A percentile compares a stretch with the other conserved stretches of the same genome.
Evolutionary conservation across 2,888 invertebrate species (phyloP).

Genomic region (Neoitamus cyanurus): DNA sequence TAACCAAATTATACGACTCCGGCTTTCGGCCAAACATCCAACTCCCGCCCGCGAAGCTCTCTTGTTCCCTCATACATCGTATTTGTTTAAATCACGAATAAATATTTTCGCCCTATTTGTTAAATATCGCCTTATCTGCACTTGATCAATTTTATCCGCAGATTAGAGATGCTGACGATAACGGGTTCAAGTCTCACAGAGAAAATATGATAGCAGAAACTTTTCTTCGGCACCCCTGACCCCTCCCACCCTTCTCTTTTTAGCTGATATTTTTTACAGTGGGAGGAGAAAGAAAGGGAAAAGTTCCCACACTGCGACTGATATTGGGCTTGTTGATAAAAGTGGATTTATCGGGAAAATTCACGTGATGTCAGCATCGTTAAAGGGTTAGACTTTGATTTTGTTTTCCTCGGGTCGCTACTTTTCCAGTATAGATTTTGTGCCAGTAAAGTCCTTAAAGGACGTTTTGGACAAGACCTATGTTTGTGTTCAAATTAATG

Average conservation of each 20-base stretch:
- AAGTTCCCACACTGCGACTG: not conserved
- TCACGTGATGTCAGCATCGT: conserved; percentile 5
- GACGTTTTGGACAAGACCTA: not conserved
- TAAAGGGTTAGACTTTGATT: conserved; percentile 5
- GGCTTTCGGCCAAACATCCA: not conserved
- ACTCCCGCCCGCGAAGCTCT: not conserved
- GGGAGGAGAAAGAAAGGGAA: not conserved
- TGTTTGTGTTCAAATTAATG: not conserved
- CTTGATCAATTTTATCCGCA: not conserved
- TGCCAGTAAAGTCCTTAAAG: not conserved
- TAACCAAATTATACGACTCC: not conserved
- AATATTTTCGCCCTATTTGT: not conserved
- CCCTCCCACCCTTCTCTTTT: not conserved
- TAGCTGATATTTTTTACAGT: not conserved
- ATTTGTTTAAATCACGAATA: not conserved
- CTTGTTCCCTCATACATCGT: not conserved
- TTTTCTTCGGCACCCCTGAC: not conserved
- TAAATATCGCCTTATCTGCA: not conserved
- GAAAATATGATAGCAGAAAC: not conserved
- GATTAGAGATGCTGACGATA: not conserved
- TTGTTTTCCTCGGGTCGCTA: not conserved
- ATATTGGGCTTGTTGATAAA: conserved; percentile 5
- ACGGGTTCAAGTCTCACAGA: not conserved
- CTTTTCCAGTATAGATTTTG: not conserved
- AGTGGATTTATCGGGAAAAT: conserved; percentile 5